Base-by-base conservation (phyloP, 2,797 vertebrate species). In the Takifugu rubripes region DNA sequence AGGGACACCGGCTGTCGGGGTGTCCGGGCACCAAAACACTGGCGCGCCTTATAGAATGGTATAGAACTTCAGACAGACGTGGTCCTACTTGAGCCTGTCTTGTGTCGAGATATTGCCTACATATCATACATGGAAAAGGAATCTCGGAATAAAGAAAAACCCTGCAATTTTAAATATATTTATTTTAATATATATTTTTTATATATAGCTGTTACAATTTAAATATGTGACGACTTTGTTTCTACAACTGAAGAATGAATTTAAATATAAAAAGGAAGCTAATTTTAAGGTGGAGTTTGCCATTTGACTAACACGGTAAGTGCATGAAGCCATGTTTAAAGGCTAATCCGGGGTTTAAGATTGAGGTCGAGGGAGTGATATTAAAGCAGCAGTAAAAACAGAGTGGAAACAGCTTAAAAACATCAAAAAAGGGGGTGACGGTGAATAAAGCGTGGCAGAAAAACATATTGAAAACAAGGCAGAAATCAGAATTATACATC, bases 21-120 rank as follows among this genome's bases (percentile, higher is more conserved):
- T 74, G 74, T 70, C 44, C 63, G 78, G 82, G 79, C 64, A 83
- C 73, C 82, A 91, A 93, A 94, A 93, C 94, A 95, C 94, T 96
- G 94, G 94, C 94, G 85, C 84, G 85, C 66, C 83, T 64, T 68
- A 83, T 72, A 73, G 68, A 62, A 74, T 68, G 77, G 80, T 75
- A 73, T 77, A 83, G 78, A 87, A 84, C 91, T 87, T 91, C 74
- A 79, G 91, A 91, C 89, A 84, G 85, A 71, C 78, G 5, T 60
- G 48, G 62, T 61, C 61, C 67, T 64, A 56, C 49, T 29, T 44
- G 50, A 26, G 77, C 66, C 86, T 77, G 88, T 87, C 92, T 84
- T 84, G 91, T 92, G 91, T 92, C 92, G 72, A 82, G 69, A 77
- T 88, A 91, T 90, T 90, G 88, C 90, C 89, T 88, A 90, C 84